These are phyloP conservation scores for Smutsia gigantea DNA, from an alignment of 2,797 vertebrate genomes.

Conservation along the genomic window DNA sequence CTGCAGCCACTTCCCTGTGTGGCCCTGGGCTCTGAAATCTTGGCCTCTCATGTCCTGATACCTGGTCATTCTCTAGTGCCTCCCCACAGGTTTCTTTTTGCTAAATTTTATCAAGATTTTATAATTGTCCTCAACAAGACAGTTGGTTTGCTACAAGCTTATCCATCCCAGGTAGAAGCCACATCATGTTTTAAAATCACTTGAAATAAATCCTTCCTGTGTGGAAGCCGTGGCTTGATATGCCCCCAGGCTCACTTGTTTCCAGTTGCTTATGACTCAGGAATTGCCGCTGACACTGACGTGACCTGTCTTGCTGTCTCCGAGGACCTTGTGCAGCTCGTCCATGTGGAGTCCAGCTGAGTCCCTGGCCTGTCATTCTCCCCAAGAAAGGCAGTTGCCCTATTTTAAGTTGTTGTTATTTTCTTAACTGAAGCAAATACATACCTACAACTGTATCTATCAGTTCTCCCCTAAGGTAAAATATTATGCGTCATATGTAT, in stretches of 20 bases:
- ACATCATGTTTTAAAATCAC: rapidly evolving
- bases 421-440: not conserved
- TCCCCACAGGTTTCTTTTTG: not conserved
- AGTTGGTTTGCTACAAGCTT: too few species aligned
- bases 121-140: too few species aligned
- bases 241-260: not conserved
- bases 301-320: too few species aligned
- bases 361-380: too few species aligned
- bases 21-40: rapidly evolving
- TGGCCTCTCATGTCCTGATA: not conserved
- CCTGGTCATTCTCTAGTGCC: rapidly evolving
- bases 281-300: not conserved
- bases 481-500: rapidly evolving
- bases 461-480: rapidly evolving
- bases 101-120: not conserved
- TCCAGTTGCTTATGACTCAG: not conserved
- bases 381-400: not conserved
- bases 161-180: too few species aligned
- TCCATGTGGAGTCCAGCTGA: rapidly evolving
- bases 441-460: rapidly evolving
- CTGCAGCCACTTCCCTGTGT: not conserved
- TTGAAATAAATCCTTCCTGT: not conserved
- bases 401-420: too few species aligned
- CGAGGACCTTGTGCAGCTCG: rapidly evolving
- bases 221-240: too few species aligned